Percentiles rank a stretch among this genome's conserved stretches.
phyloP scores from a whole-genome alignment of 35 echinoderm and acorn worm species.

The Chiridota heheva region DNA sequence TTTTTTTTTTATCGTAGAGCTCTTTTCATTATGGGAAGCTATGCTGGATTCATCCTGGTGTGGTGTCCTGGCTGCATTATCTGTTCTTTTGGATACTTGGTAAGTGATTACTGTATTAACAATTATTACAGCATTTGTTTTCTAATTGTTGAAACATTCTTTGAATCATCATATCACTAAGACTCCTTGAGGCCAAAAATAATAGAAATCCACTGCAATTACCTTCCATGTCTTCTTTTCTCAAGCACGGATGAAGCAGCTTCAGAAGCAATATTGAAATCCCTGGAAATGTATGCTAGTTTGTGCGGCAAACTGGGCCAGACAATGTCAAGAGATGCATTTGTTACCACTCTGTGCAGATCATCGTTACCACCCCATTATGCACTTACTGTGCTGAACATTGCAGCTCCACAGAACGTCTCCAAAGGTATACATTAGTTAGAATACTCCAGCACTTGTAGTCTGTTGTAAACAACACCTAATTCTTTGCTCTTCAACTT shows the following conservation, averaged over 20 bases:
- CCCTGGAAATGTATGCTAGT: constrained; percentile 92
- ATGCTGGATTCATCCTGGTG: constrained; percentile 97
- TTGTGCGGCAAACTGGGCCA: constrained; percentile 91
- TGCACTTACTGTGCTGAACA: constrained; percentile 93
- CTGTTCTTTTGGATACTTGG: constrained; percentile 91
- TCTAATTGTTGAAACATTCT: neutral
- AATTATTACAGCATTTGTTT: neutral
- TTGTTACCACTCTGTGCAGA: constrained; percentile 90
- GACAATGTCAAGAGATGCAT: constrained; percentile 87
- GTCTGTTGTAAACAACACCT: neutral
- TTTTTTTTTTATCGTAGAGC: constrained; percentile 29
- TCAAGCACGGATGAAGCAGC: constrained; percentile 96
- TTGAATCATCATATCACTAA: too few relatives aligned
- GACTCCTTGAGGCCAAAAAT: too few relatives aligned
- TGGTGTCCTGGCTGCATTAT: constrained; percentile 88
- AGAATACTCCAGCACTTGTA: neutral
- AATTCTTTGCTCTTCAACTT: too few relatives aligned
- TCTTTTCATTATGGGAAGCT: constrained; percentile 73
- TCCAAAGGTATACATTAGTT: constrained; percentile 45
- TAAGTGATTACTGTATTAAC: constrained; percentile 28
- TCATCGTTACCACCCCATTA: constrained; percentile 89
- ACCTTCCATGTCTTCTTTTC: too few relatives aligned
- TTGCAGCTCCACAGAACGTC: constrained; percentile 62
- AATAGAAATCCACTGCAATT: too few relatives aligned
- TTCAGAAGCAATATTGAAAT: constrained; percentile 91